Conservation (phyloP, 2,888 invertebrate genomes). For the Heliconius hortense region DNA sequence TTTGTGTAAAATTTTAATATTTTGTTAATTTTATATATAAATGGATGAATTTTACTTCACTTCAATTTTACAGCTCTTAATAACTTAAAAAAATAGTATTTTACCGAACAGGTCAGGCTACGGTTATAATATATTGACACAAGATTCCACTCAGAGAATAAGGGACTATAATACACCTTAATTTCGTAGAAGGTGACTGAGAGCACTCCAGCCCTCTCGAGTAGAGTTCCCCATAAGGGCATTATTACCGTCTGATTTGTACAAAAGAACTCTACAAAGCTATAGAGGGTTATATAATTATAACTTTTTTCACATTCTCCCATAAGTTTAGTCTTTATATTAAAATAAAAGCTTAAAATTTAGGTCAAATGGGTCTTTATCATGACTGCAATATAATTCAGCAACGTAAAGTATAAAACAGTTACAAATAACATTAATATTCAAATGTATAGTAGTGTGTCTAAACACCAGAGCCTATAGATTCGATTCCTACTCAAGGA, state of each 20-base stretch:
- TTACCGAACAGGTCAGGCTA: not conserved
- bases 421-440: not conserved
- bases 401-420: not conserved
- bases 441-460: too few species aligned
- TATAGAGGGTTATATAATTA: conserved; percentile 5
- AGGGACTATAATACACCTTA: not conserved
- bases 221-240: not conserved
- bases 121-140: not conserved
- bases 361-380: not conserved
- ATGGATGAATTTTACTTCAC: not conserved
- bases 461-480: too few species aligned
- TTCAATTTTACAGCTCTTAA: not conserved
- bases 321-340: too few species aligned
- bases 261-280: not conserved
- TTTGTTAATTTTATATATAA: not conserved
- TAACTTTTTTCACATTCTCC: not conserved
- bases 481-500: too few species aligned
- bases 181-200: conserved; percentile 6
- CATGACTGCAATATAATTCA: not conserved
- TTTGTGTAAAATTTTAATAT: too few species aligned
- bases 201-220: conserved; percentile 10
- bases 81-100: not conserved
- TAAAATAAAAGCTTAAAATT: not conserved
- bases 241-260: conserved; percentile 23
- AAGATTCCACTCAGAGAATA: not conserved